phyloP scores from a whole-genome alignment of 2,888 invertebrate genomes.

The Hypolimnas misippus region DNA sequence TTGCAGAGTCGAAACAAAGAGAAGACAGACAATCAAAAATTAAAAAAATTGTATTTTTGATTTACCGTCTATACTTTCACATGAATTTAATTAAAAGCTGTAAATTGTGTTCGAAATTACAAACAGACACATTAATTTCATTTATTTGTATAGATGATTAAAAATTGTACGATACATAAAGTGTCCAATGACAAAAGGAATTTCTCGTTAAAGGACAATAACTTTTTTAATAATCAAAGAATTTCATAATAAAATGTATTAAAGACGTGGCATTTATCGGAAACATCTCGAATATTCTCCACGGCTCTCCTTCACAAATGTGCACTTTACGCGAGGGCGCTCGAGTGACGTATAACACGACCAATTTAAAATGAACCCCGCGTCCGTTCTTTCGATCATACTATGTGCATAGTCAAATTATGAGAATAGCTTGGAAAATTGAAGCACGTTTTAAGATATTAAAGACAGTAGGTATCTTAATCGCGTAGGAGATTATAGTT shows the following conservation, averaged over 20 bases:
- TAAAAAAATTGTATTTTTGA: too few relatives aligned
- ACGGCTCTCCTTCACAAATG: constrained; percentile 52
- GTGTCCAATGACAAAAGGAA: background rate
- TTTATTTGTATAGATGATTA: too few relatives aligned
- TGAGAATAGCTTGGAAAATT: constrained; percentile 16
- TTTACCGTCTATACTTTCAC: too few relatives aligned
- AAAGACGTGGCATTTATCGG: constrained; percentile 65
- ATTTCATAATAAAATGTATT: constrained; percentile 53
- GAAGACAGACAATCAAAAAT: too few relatives aligned
- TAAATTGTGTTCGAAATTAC: too few relatives aligned
- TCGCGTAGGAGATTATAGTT: too few relatives aligned
- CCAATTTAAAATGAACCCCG: constrained; percentile 50
- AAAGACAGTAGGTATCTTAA: background rate
- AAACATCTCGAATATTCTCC: constrained; percentile 63
- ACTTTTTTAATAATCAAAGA: constrained; percentile 28
- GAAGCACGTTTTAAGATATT: constrained; percentile 1
- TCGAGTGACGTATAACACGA: constrained; percentile 48
- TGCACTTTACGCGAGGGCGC: constrained; percentile 54
- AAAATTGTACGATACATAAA: too few relatives aligned
- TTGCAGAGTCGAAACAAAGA: too few relatives aligned
- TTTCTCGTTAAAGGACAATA: background rate
- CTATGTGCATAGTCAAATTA: background rate
- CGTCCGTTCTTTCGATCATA: constrained; percentile 25
- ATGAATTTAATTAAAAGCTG: too few relatives aligned
- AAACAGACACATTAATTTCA: too few relatives aligned